These are phyloP conservation scores for Lissocephala sabroskyi DNA, from an alignment of 2,888 invertebrate species.

Conservation along the genomic window DNA sequence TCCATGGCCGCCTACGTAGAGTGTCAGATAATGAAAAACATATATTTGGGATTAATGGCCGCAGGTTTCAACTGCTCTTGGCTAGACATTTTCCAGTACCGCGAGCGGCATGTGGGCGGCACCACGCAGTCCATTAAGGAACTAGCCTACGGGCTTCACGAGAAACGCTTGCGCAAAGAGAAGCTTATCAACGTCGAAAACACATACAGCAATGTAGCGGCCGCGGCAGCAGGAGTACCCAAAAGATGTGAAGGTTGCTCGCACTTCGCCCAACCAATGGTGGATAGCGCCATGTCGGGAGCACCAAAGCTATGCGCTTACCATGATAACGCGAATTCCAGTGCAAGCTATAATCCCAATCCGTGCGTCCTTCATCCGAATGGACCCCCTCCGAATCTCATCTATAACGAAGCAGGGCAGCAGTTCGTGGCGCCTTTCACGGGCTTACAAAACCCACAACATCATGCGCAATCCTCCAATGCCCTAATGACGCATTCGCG, in stretches of 20 bases:
- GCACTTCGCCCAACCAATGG: conserved; percentile 31
- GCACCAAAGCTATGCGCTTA: conserved; percentile 19
- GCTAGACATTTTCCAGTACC: conserved; percentile 76
- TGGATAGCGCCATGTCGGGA: conserved; percentile 8
- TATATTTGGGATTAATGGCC: conserved; percentile 82
- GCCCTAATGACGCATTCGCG: conserved; percentile 70
- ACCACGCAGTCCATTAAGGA: conserved; percentile 66
- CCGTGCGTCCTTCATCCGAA: conserved; percentile 36
- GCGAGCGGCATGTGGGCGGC: conserved; percentile 68
- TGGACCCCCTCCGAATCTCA: conserved; percentile 36
- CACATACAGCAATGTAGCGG: conserved; percentile 44
- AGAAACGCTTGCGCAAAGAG: conserved; percentile 62
- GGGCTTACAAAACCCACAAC: too few relatives aligned
- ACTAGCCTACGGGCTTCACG: conserved; percentile 60
- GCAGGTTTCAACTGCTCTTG: conserved; percentile 76
- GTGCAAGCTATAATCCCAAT: conserved; percentile 26
- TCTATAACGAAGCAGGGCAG: conserved; percentile 28
- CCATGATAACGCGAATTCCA: conserved; percentile 31
- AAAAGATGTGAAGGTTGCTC: conserved; percentile 37
- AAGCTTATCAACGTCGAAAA: conserved; percentile 41
- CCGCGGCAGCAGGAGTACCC: conserved; percentile 1
- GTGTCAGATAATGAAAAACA: conserved; percentile 84
- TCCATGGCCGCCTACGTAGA: conserved; percentile 90
- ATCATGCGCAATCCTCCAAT: conserved; percentile 21
- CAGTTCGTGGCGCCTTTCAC: conserved; percentile 14